Base-by-base conservation (phyloP, 1,140 invertebrate species). In the Aphis gossypii region DNA sequence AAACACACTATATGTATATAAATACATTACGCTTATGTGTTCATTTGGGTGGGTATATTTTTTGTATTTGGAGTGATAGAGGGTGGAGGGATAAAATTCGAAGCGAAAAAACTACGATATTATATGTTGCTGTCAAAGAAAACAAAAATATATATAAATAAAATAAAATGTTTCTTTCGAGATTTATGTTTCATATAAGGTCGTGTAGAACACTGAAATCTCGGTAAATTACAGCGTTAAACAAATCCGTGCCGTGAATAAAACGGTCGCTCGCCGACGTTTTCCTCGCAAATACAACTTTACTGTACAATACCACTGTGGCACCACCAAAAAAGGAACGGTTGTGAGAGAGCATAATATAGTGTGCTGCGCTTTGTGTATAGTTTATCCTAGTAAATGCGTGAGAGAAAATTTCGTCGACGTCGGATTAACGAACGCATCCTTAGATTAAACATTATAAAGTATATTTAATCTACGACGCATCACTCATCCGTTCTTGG, bases 181-280 rank as follows among this genome's bases (percentile, higher is more conserved):
- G 51, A 90, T 90, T 90, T 90, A 90, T 90, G 54, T 90, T 60
- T 90, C 54, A 60, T 90, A 76, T n/a, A 90, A 38, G 54, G 54
- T 90, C 38, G 51, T 60, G 30, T 30, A 76, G 38, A 41, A 41
- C 35, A 60, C 54, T 30, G 54, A 90, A 90, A 90, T 90, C 89
- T 56, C 54, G 38, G 89, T 90, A 60, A 90, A 90, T 90, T 90
- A 90, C 54, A 18, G 54, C 38, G 89, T 60, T 60, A 60, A 90
- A 90, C 89, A 90, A 90, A 90, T 90, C 89, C 89, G 89, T 90
- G 89, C 54, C 35, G 35, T 38, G 89, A 90, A 90, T 60, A 60
- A 90, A 60, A 90, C 38, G 35, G 38, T 90, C 35, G 54, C 89
- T 90, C 54, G 9, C 35, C 54, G 35, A 90, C 54, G 41, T 41